Evolutionary conservation across 2,113 vertebrate genomes (phyloP).

Genomic region (Tor tambroides): DNA sequence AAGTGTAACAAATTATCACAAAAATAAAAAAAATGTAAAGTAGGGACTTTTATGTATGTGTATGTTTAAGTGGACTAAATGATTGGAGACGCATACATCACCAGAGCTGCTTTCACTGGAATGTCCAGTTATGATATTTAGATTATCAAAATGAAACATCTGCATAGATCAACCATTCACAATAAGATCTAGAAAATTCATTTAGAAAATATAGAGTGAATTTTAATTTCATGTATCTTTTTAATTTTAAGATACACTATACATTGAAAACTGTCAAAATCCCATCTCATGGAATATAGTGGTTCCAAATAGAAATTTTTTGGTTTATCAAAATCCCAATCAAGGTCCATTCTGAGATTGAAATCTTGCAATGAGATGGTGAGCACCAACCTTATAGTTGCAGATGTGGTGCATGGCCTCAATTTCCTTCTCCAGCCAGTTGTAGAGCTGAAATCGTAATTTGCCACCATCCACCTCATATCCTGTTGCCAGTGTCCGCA

Average conservation of each 20-base stretch:
- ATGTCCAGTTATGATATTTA: too few species aligned
- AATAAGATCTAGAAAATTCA: neutral
- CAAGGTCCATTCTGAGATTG: neutral
- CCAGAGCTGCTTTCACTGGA: too few species aligned
- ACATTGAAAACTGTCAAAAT: neutral
- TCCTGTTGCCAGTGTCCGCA: slow-evolving; percentile 94
- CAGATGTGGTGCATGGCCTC: slow-evolving; percentile 95
- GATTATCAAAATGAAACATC: too few species aligned
- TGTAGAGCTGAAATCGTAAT: slow-evolving; percentile 95
- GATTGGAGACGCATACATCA: too few species aligned
- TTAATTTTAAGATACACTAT: neutral
- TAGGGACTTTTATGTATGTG: too few species aligned
- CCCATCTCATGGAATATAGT: neutral
- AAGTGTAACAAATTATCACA: too few species aligned
- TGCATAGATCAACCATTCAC: too few species aligned
- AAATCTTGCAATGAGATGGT: neutral
- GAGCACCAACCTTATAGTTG: slow-evolving; percentile 83
- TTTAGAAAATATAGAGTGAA: neutral
- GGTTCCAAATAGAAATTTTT: too few species aligned
- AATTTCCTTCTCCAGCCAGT: slow-evolving; percentile 98
- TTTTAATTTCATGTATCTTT: neutral
- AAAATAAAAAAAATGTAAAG: too few species aligned
- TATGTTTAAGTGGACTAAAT: too few species aligned
- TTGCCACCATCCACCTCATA: slow-evolving; percentile 98
- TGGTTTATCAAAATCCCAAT: neutral